Base-by-base conservation (phyloP, 2,113 vertebrate genomes). In the Morone saxatilis region DNA sequence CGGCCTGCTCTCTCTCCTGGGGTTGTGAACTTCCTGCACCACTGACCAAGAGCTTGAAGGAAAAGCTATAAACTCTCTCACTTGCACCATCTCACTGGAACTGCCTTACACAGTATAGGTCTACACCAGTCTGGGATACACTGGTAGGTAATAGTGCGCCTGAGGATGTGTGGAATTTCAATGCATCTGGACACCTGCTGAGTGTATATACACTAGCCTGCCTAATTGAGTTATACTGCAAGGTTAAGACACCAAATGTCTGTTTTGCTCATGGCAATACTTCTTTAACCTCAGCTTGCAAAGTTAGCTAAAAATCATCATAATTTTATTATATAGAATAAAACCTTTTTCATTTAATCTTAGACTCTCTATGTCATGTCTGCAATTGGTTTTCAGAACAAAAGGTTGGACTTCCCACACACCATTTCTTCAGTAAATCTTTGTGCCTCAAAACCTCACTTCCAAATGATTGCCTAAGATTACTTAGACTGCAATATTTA, bases 11-110 rank as follows among this genome's bases (percentile, higher is more conserved):
- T 80, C 67, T 80, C 75, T 90, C 88, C 85, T 78, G 76, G 78
- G 80, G 84, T 81, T 93, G 89, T 85, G 86, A 92, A 89, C 81
- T 85, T 94, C 81, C 82, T 89, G 80, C 74, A 76, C 87, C 70
- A 54, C 62, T 72, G 17, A 68, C 62, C 19, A 4, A 72, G 83
- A 63, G 67, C 65, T 68, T 71, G 59, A 77, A 73, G 75, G 61
- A 82, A 84, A 86, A 43, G 25, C n/a, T 68, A 67, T 70, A 72
- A 83, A 76, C 36, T 57, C 6, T 38, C 22, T 56, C 25, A 76
- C 41, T 73, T 36, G 54, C 50, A 69, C 38, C 65, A 56, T 40
- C 53, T 76, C 59, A 36, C n/a, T 79, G 48, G 47, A 57, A 67
- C 41, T 13, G 20, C 59, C 13, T 62, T 25, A 68, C 47, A 60